Conservation (phyloP, 2,797 vertebrate species). For the Cryptoprocta ferox region DNA sequence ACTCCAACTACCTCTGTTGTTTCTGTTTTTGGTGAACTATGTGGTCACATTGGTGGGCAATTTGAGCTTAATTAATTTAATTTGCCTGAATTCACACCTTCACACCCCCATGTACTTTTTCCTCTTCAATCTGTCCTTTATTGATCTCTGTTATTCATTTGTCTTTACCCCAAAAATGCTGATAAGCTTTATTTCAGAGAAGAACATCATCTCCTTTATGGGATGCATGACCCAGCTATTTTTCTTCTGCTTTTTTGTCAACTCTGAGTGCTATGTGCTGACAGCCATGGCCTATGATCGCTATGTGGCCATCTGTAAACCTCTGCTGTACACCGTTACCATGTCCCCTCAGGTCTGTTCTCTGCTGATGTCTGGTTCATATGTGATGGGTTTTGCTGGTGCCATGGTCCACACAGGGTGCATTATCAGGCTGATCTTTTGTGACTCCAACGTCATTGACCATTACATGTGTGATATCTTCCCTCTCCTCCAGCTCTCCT, state of each 20-base stretch:
- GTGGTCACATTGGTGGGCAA: neutral
- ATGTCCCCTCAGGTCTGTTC: neutral
- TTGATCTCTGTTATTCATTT: conserved; percentile 19
- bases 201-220: neutral
- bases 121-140: conserved; percentile 35
- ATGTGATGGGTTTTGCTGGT: conserved; percentile 1
- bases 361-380: neutral
- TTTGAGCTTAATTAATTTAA: neutral
- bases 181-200: neutral
- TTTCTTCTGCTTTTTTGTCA: conserved; percentile 42
- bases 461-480: conserved; percentile 56
- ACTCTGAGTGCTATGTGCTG: conserved; percentile 28
- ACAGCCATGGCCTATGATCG: conserved; percentile 48
- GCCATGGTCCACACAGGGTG: neutral
- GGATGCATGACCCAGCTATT: conserved; percentile 31
- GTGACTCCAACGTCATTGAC: conserved; percentile 1
- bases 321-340: neutral
- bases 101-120: neutral
- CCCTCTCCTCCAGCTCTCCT: conserved; percentile 41
- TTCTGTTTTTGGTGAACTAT: neutral
- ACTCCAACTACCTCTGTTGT: neutral
- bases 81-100: neutral
- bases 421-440: conserved; percentile 18
- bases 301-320: conserved; percentile 48
- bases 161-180: neutral